A percentile compares a stretch with the other conserved stretches of the same genome.
Evolutionary conservation across 1,140 invertebrate genomes (phyloP).

Genomic region (Harlomillsia oculata): DNA sequence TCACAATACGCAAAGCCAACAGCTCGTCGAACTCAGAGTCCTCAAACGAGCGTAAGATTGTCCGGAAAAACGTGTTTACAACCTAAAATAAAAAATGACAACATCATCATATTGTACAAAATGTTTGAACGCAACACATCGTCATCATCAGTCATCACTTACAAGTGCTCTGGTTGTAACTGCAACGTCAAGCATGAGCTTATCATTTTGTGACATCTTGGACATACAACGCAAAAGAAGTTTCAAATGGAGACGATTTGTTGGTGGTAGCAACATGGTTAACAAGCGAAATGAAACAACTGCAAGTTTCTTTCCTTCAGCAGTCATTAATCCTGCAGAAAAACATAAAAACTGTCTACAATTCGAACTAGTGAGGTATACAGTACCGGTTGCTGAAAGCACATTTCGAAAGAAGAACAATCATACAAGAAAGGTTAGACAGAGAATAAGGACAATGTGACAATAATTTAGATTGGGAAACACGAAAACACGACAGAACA

Average conservation of each 20-base stretch:
- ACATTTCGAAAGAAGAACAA: background rate
- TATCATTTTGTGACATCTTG: slow-evolving; percentile 30
- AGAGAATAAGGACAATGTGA: too few species aligned
- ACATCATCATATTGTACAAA: background rate
- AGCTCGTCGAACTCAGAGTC: slow-evolving; percentile 29
- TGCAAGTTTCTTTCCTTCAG: slow-evolving; percentile 28
- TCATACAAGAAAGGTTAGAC: background rate
- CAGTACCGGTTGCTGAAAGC: too few species aligned
- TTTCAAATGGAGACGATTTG: slow-evolving; percentile 29
- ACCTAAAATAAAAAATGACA: slow-evolving; percentile 15
- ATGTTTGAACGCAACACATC: background rate
- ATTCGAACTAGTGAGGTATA: too few species aligned
- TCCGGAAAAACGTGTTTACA: slow-evolving; percentile 29
- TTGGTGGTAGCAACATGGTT: slow-evolving; percentile 23
- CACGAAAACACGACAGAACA: background rate
- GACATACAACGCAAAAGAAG: slow-evolving; percentile 30
- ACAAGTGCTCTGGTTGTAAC: slow-evolving; percentile 27
- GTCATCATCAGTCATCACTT: slow-evolving; percentile 1
- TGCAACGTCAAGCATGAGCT: slow-evolving; percentile 32
- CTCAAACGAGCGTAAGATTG: slow-evolving; percentile 13
- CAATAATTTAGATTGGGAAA: too few species aligned
- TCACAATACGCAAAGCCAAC: slow-evolving; percentile 28
- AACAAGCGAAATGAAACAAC: slow-evolving; percentile 28
- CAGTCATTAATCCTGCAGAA: slow-evolving; percentile 28
- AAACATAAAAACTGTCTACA: too few species aligned